Percentiles rank a stretch among this genome's conserved stretches.
phyloP scores from a whole-genome alignment of 2,888 invertebrate genomes.

The Limnephilus rhombicus region DNA sequence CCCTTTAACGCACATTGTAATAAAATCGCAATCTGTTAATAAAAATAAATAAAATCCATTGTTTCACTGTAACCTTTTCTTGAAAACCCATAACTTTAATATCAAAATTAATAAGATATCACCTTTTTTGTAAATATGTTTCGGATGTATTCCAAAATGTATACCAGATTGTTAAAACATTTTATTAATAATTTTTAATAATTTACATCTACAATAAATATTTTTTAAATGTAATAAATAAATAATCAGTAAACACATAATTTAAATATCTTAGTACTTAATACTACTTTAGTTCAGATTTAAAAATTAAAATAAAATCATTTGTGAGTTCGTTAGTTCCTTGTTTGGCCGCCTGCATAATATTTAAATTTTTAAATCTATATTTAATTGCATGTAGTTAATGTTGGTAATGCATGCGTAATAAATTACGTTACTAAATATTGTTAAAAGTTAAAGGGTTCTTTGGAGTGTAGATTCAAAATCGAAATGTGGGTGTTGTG shows the following conservation, averaged over 20 bases:
- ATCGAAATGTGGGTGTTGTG: slow-evolving; percentile 61
- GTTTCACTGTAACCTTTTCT: too few relatives aligned
- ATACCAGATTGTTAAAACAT: background rate
- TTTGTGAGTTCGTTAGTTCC: background rate
- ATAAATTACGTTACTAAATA: background rate
- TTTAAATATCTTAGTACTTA: background rate
- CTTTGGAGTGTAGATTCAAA: slow-evolving; percentile 64
- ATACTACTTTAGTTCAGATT: background rate
- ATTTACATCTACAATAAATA: background rate
- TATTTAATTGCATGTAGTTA: background rate
- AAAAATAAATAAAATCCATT: too few relatives aligned
- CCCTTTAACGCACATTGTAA: too few relatives aligned
- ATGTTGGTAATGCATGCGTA: background rate
- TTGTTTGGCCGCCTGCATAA: background rate
- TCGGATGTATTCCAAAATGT: background rate
- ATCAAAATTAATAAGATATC: too few relatives aligned
- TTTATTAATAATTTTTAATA: background rate
- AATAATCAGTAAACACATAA: background rate
- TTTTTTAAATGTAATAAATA: background rate
- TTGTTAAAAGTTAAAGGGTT: slow-evolving; percentile 38
- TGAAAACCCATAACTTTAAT: too few relatives aligned
- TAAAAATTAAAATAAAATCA: background rate
- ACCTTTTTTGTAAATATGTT: background rate
- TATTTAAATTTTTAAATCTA: background rate
- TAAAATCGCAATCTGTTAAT: too few relatives aligned